Percentiles rank a stretch among this genome's conserved stretches.
Conservation (phyloP, 2,888 invertebrate species). For the Dryobota labecula region DNA sequence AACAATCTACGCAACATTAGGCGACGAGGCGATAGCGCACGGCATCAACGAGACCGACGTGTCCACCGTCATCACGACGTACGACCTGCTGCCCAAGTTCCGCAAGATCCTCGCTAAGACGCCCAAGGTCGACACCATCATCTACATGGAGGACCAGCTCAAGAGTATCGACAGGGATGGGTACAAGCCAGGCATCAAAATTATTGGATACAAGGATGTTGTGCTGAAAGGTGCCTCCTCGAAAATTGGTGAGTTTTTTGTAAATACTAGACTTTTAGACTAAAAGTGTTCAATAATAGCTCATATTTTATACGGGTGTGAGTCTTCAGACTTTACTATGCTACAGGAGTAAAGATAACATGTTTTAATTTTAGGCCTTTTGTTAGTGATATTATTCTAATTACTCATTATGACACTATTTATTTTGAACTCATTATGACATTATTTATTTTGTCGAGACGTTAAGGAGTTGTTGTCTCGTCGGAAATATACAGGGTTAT, state of each 20-base stretch:
- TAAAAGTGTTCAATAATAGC: not conserved
- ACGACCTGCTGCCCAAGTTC: constrained; percentile 97
- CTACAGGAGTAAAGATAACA: not conserved
- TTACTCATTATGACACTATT: not conserved
- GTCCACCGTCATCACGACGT: constrained; percentile 97
- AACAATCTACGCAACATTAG: constrained; percentile 98
- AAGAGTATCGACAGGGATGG: constrained; percentile 92
- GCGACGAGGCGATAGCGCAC: constrained; percentile 98
- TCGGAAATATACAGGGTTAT: no score
- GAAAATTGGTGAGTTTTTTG: constrained; percentile 78
- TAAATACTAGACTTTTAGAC: not conserved
- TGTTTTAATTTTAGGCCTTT: not conserved
- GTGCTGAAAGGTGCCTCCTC: constrained; percentile 79
- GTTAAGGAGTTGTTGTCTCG: no score
- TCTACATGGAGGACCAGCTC: constrained; percentile 97
- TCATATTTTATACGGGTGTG: not conserved
- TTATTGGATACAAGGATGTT: constrained; percentile 93
- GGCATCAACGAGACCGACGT: constrained; percentile 99
- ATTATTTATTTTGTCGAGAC: no score
- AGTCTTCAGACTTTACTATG: not conserved
- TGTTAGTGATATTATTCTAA: not conserved
- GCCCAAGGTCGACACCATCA: constrained; percentile 94
- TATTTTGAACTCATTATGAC: no score
- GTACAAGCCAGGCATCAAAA: constrained; percentile 93
- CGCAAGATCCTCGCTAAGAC: constrained; percentile 93